phyloP scores from a whole-genome alignment of 2,113 vertebrate genomes.

The Benitochromis conjunctus region DNA sequence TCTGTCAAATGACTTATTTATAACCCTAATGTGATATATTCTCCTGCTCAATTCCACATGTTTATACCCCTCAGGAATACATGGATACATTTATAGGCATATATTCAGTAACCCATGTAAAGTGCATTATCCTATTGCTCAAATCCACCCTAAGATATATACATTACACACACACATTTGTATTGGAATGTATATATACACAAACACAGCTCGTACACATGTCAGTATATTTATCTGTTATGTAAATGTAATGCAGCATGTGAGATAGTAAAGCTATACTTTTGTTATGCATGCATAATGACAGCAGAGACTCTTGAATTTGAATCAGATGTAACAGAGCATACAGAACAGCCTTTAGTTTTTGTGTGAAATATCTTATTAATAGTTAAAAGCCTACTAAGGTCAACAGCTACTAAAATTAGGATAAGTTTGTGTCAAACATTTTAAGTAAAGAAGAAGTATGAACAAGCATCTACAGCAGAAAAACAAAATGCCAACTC shows the following conservation, averaged over 20 bases:
- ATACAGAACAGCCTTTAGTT: background rate
- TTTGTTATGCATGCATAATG: background rate
- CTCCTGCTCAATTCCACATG: background rate
- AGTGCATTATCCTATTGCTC: background rate
- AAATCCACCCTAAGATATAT: background rate
- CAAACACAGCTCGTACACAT: background rate
- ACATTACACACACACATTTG: background rate
- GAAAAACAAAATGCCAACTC: conserved; percentile 62
- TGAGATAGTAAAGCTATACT: background rate
- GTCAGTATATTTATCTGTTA: background rate
- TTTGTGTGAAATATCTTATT: background rate
- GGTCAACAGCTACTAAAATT: background rate
- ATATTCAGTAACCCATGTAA: background rate
- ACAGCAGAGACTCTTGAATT: background rate
- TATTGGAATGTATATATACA: background rate
- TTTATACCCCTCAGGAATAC: background rate
- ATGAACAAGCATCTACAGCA: background rate
- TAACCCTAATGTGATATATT: background rate
- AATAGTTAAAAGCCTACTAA: background rate
- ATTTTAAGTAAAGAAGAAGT: background rate
- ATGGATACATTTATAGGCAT: background rate
- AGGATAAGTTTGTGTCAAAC: background rate
- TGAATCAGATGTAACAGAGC: background rate
- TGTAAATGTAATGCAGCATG: background rate
- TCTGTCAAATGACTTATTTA: background rate